Percentiles rank a stretch among this genome's conserved stretches.
Evolutionary conservation across 1,140 invertebrate species (phyloP).

Genomic region (Hesperophylax magnus): DNA sequence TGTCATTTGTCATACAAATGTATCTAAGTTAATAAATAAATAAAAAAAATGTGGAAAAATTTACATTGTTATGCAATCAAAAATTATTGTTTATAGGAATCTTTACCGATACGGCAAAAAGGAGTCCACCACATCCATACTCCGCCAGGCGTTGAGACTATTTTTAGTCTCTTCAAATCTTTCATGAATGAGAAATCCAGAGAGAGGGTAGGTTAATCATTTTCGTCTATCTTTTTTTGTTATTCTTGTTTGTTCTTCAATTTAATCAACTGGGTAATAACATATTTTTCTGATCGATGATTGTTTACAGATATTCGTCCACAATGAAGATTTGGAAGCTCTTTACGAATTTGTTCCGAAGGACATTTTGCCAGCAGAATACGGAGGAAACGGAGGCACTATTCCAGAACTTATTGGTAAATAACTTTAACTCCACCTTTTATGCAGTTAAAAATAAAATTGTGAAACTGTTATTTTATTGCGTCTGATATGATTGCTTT

Average conservation of each 20-base stretch:
- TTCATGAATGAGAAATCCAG: slow-evolving; percentile 68
- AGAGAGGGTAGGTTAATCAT: slow-evolving; percentile 61
- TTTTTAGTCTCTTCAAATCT: slow-evolving; percentile 65
- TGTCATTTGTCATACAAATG: too few relatives aligned
- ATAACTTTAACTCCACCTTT: too few relatives aligned
- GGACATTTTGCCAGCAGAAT: slow-evolving; percentile 70
- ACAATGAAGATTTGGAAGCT: slow-evolving; percentile 67
- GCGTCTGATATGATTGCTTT: too few relatives aligned
- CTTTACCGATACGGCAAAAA: slow-evolving; percentile 64
- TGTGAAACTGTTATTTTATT: too few relatives aligned
- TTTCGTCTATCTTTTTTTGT: too few relatives aligned
- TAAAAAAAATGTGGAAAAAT: too few relatives aligned
- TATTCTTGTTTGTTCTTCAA: too few relatives aligned
- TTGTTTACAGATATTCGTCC: slow-evolving; percentile 57
- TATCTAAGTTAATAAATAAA: too few relatives aligned
- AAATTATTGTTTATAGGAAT: slow-evolving; percentile 60
- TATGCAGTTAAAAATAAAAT: too few relatives aligned
- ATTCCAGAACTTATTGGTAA: slow-evolving; percentile 65
- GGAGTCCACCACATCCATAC: slow-evolving; percentile 65
- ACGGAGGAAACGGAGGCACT: slow-evolving; percentile 71
- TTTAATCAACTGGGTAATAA: too few relatives aligned
- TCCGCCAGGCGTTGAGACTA: slow-evolving; percentile 63
- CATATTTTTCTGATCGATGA: too few relatives aligned
- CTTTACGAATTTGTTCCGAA: slow-evolving; percentile 69
- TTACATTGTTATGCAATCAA: neutral